Conservation (phyloP, 2,797 vertebrate species). For the Pangasius sanitwongsei region DNA sequence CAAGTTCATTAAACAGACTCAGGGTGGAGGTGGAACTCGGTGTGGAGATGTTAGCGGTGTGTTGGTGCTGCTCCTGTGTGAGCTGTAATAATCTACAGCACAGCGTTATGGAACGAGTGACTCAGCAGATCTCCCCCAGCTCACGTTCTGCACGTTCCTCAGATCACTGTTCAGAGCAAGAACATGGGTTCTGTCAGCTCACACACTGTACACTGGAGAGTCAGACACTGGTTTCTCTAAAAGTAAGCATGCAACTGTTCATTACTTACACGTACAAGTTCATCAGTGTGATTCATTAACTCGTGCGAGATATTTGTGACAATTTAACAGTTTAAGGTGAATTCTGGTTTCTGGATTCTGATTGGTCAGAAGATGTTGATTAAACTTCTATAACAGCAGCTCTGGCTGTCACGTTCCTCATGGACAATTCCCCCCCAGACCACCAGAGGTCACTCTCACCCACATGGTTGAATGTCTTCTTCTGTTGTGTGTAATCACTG, state of each 20-base stretch:
- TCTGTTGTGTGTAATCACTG: not conserved
- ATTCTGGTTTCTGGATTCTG: not conserved
- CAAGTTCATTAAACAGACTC: not conserved
- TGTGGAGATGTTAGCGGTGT: not conserved
- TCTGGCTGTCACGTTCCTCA: not conserved
- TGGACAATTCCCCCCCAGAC: not conserved
- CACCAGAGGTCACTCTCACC: not conserved
- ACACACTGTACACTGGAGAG: too few relatives aligned
- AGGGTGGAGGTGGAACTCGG: not conserved
- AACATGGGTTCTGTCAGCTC: not conserved
- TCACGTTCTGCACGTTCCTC: not conserved
- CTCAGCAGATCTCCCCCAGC: not conserved
- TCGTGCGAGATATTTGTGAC: not conserved
- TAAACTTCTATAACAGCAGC: not conserved
- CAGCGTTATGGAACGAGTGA: not conserved
- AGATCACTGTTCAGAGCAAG: not conserved
- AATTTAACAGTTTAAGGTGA: not conserved
- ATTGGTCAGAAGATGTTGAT: not conserved
- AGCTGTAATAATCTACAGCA: conserved; percentile 8
- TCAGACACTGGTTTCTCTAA: not conserved
- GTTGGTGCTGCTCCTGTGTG: not conserved
- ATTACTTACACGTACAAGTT: not conserved
- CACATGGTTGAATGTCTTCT: not conserved
- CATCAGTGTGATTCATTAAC: not conserved
- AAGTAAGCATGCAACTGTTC: not conserved